Conservation (phyloP, 1,140 invertebrate genomes). For the Drosophila takahashii region DNA sequence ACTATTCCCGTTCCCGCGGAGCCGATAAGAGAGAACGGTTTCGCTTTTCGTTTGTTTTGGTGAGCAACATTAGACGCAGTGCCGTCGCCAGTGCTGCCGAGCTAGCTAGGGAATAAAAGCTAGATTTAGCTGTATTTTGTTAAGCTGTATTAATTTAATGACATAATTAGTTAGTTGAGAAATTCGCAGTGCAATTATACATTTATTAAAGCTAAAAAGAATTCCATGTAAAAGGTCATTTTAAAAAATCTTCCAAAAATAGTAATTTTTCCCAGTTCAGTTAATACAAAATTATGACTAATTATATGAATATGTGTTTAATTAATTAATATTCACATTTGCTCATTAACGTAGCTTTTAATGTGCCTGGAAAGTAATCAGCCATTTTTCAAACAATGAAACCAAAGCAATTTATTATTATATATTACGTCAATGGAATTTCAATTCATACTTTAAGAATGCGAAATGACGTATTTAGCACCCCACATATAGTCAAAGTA, state of each 20-base stretch:
- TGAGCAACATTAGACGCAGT: slow-evolving; percentile 47
- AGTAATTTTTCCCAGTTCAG: no score
- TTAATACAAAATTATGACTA: no score
- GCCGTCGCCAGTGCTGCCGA: slow-evolving; percentile 24
- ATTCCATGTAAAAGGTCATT: no score
- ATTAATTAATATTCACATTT: no score
- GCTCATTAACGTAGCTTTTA: not conserved
- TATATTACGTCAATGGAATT: slow-evolving; percentile 5
- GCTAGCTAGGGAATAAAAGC: not conserved
- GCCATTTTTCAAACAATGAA: not conserved
- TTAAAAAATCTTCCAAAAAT: no score
- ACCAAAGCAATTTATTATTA: not conserved
- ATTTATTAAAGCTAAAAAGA: no score
- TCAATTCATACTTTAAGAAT: not conserved
- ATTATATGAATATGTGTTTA: no score
- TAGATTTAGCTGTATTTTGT: not conserved
- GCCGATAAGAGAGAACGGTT: slow-evolving; percentile 43
- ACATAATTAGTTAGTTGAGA: no score
- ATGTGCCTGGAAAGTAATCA: not conserved
- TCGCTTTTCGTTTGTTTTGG: slow-evolving; percentile 53
- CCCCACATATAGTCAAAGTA: not conserved
- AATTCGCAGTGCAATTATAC: no score
- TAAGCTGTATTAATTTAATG: no score
- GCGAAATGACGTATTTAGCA: slow-evolving; percentile 12
- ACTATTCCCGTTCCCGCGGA: slow-evolving; percentile 2